Evolutionary conservation across 2,797 vertebrate species (phyloP).

Genomic region (Rhabdomys pumilio): DNA sequence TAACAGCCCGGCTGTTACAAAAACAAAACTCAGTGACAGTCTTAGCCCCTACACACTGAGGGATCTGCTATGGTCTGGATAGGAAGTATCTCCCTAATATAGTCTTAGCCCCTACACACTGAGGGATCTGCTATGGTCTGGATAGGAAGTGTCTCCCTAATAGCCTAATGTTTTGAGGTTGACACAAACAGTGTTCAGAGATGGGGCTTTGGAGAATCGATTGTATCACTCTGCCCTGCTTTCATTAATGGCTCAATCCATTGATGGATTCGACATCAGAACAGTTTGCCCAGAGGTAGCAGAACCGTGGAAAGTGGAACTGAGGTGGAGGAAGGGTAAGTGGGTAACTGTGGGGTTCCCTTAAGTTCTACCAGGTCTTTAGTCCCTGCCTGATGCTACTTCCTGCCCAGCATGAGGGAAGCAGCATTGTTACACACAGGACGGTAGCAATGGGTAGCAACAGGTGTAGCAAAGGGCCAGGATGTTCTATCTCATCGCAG

Average conservation of each 20-base stretch:
- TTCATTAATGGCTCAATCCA: background rate
- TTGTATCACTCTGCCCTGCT: background rate
- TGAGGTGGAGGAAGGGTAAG: background rate
- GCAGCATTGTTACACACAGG: background rate
- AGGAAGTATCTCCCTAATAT: background rate
- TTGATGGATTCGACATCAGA: background rate
- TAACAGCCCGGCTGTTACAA: background rate
- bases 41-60: background rate
- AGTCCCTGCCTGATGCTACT: background rate
- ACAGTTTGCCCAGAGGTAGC: background rate
- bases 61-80: background rate
- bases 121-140: background rate
- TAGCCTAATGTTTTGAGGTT: background rate
- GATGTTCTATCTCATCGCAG: background rate
- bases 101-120: background rate
- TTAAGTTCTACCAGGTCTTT: background rate
- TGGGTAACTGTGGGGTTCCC: background rate
- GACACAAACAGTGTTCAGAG: background rate
- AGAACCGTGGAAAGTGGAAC: background rate
- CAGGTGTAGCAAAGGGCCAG: too few relatives aligned
- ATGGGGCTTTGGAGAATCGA: background rate
- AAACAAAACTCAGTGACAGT: background rate
- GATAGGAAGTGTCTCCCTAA: background rate
- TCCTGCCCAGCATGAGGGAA: background rate
- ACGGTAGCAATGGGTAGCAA: too few relatives aligned